These are phyloP conservation scores for Platyscapa corneri DNA, from an alignment of 1,140 invertebrate species.

Conservation along the genomic window DNA sequence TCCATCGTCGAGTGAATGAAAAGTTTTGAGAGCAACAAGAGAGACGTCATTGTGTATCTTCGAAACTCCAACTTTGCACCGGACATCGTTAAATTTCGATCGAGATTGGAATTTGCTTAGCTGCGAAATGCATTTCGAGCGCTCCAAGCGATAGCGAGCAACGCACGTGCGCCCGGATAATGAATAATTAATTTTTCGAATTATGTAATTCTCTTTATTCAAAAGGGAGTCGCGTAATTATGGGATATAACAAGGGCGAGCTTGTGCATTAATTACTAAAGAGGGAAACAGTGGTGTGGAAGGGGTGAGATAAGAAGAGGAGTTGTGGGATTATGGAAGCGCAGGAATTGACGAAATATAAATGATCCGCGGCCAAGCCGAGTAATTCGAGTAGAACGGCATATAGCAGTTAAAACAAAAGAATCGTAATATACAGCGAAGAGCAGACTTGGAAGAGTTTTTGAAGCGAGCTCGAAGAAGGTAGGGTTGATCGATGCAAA, in stretches of 20 bases:
- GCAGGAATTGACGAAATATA: conserved; percentile 35
- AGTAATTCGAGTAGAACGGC: background rate
- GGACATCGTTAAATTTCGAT: no score
- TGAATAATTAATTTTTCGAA: conserved; percentile 48
- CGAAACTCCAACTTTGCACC: conserved; percentile 45
- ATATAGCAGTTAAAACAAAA: conserved; percentile 27
- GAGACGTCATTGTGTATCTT: no score
- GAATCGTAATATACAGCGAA: background rate
- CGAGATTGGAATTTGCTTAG: conserved; percentile 46
- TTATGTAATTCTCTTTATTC: no score
- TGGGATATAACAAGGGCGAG: no score
- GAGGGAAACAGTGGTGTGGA: background rate
- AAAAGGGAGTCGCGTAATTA: background rate
- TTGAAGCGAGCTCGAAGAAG: conserved; percentile 34
- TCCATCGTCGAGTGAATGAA: conserved; percentile 29
- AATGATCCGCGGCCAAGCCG: conserved; percentile 24
- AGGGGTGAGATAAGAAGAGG: background rate
- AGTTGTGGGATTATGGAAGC: background rate
- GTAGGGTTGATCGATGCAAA: conserved; percentile 61
- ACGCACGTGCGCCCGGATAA: background rate
- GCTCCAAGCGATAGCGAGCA: no score
- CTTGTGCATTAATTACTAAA: no score
- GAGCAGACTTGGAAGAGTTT: conserved; percentile 38
- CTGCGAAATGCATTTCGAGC: background rate
- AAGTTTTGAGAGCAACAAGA: conserved; percentile 32